Base-by-base conservation (phyloP, 2,888 invertebrate species). In the Brachyopa scutellaris region DNA sequence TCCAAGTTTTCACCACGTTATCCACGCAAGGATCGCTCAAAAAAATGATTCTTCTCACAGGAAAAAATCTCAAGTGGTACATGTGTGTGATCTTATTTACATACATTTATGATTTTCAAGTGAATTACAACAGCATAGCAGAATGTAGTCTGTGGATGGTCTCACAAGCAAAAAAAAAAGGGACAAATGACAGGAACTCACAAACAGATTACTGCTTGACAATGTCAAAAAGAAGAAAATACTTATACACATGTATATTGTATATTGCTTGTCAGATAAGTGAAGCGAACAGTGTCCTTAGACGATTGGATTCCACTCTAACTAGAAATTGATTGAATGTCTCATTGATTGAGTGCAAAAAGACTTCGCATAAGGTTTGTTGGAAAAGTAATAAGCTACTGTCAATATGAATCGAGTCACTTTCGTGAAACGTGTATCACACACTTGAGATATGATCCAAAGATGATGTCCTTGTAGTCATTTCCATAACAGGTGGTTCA, bases 11-110 rank as follows among this genome's bases (percentile, higher is more conserved):
- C 61, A 4, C 40, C 55, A 42, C 53, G 53, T 69, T 55, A 36
- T 70, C 19, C 47, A 5, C 9, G 33, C 21, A 62, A 47, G 15
- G 53, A 33, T 17, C 26, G 2, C 2, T 8, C 1, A 17, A 61
- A 61, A 69, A 42, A 64, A 40, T 62, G 11, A 31, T 62, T 45
- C 45, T 47, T 17, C 62, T n/a, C 69, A 29, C 26, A 29, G 49
- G 26, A 26, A 51, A 64, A 17, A 47, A 13, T 55, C 19, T 73
- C 8, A 53, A 66, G 66, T 61, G 73, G 49, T 57, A 23, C 42
- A 57, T 76, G 61, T 59, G 79, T 67, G 73, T 26, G 73, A 79
- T 67, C 47, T 38, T 66, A 73, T 79, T 79, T 79, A 53, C 79
- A 79, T 79, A 79, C 53, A 73, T 73, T 79, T 55, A 19, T 8